phyloP scores from a whole-genome alignment of 1,140 invertebrate species.

The Drosophila subpulchrella region DNA sequence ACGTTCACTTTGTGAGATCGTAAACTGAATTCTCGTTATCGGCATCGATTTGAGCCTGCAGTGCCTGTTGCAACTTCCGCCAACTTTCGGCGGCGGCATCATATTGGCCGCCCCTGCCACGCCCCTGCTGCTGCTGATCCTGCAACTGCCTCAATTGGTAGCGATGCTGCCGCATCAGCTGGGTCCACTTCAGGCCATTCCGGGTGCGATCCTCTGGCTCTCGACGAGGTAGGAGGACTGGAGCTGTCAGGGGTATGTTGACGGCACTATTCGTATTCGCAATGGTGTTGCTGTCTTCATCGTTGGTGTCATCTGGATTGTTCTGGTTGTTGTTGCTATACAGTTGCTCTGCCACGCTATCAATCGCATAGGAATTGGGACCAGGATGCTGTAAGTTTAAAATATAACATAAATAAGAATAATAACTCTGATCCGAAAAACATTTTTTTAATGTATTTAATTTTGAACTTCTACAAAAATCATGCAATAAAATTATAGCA shows the following conservation, averaged over 20 bases:
- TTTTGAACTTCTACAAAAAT: too few relatives aligned
- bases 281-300: slow-evolving; percentile 35
- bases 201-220: slow-evolving; percentile 19
- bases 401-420: too few relatives aligned
- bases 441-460: too few relatives aligned
- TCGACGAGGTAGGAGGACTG: neutral
- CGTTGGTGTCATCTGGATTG: slow-evolving; percentile 24
- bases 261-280: slow-evolving; percentile 17
- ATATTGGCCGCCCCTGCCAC: slow-evolving; percentile 26
- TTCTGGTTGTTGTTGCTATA: slow-evolving; percentile 29
- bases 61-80: slow-evolving; percentile 60
- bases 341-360: slow-evolving; percentile 54
- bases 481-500: too few relatives aligned
- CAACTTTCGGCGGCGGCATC: slow-evolving; percentile 71
- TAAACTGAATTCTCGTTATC: slow-evolving; percentile 57
- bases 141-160: slow-evolving; percentile 41
- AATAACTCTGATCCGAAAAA: too few relatives aligned
- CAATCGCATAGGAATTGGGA: slow-evolving; percentile 32
- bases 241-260: slow-evolving; percentile 26
- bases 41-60: slow-evolving; percentile 26
- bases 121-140: slow-evolving; percentile 18
- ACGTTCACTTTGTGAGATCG: slow-evolving; percentile 64
- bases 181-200: slow-evolving; percentile 54
- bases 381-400: slow-evolving; percentile 28
- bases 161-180: slow-evolving; percentile 64